These are phyloP conservation scores for Kryphioiulus occultus DNA, from an alignment of 2,888 invertebrate species.

Conservation along the genomic window DNA sequence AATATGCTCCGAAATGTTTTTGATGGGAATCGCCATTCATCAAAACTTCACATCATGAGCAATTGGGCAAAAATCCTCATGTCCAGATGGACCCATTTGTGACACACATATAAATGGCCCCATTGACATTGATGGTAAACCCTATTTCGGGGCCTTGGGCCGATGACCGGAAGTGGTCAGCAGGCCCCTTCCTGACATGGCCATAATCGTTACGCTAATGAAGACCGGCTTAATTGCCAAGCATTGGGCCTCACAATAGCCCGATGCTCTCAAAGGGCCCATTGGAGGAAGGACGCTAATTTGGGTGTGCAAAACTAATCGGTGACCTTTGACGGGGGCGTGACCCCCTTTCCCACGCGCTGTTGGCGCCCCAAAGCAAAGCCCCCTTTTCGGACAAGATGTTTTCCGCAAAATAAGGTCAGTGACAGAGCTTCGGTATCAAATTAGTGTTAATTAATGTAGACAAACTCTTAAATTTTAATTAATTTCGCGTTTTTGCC, in stretches of 20 bases:
- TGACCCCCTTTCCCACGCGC: neutral
- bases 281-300: neutral
- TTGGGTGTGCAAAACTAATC: neutral
- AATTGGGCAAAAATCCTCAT: too few species aligned
- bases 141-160: neutral
- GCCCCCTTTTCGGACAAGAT: neutral
- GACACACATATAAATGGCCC: neutral
- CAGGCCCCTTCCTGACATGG: neutral
- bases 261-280: neutral
- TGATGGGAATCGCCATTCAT: too few species aligned
- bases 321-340: slow-evolving; percentile 11
- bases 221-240: neutral
- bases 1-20: too few species aligned
- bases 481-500: neutral
- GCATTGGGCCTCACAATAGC: neutral
- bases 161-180: neutral
- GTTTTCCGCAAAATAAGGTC: slow-evolving; percentile 9
- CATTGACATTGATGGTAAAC: neutral
- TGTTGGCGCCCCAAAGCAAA: neutral
- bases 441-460: neutral
- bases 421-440: neutral
- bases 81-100: too few species aligned
- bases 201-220: neutral
- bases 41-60: too few species aligned
- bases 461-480: slow-evolving; percentile 23